Evolutionary conservation across 2,888 invertebrate genomes (phyloP).

Genomic region (Andrena praecox): DNA sequence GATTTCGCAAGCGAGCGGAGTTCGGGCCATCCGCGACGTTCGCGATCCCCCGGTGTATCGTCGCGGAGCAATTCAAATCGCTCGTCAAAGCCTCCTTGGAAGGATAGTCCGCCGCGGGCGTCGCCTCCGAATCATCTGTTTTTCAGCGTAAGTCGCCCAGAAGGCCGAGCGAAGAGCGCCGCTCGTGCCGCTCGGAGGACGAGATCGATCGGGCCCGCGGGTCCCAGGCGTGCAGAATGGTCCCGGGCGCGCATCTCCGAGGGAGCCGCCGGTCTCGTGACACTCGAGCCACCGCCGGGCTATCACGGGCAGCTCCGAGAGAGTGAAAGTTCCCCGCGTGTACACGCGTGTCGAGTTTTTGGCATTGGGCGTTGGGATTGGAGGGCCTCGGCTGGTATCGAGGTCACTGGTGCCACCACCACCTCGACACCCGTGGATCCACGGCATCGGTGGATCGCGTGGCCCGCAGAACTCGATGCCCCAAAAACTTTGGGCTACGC

Average conservation of each 20-base stretch:
- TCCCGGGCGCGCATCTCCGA: not conserved
- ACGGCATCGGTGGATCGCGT: slow-evolving; percentile 75
- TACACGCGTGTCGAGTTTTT: slow-evolving; percentile 77
- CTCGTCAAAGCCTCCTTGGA: not conserved
- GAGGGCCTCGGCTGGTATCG: slow-evolving; percentile 81
- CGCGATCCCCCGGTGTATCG: not conserved
- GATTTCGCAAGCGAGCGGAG: slow-evolving; percentile 1
- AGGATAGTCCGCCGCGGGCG: not conserved
- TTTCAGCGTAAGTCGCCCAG: slow-evolving; percentile 36
- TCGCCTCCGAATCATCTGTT: slow-evolving; percentile 8
- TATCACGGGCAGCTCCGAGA: slow-evolving; percentile 56
- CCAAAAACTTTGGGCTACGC: slow-evolving; percentile 77
- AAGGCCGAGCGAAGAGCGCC: not conserved
- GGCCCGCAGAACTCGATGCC: slow-evolving; percentile 73
- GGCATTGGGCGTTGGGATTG: slow-evolving; percentile 82
- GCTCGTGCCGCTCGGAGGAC: slow-evolving; percentile 7
- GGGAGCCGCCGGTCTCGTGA: slow-evolving; percentile 2
- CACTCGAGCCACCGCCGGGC: not conserved
- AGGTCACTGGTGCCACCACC: slow-evolving; percentile 84
- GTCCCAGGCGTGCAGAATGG: not conserved
- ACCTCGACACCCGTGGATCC: slow-evolving; percentile 71
- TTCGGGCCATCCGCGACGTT: not conserved
- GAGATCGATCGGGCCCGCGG: not conserved
- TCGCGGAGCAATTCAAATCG: not conserved
- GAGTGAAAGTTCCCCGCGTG: slow-evolving; percentile 74